Base-by-base conservation (phyloP, 2,888 invertebrate species). In the Koerneria pararmatus region DNA sequence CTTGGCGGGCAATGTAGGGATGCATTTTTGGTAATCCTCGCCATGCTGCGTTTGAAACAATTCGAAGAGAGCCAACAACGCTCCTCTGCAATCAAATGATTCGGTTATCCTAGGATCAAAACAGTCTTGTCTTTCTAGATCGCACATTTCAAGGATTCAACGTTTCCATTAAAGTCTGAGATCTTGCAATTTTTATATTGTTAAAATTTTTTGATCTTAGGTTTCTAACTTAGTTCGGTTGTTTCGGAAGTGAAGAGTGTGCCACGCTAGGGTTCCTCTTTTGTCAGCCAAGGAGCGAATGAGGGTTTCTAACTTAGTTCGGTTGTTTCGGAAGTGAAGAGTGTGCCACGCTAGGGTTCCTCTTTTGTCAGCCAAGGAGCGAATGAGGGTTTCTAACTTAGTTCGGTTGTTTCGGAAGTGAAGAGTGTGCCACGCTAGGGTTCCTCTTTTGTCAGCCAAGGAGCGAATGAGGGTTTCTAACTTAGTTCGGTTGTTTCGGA, bases 391-490 rank as follows among this genome's bases (percentile, higher is more conserved):
- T 3, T 79, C 79, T 1, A 65, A 56, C 11, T 71, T 66, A 29
- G 70, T 72, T 65, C 78, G 77, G 1, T 64, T 46, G n/a, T 58
- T 46, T 24, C 34, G 67, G 66, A 76, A 78, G 48, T 46, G 63
- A 41, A 78, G 68, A n/a, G 75, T 72, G 68, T 72, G 68, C 79
- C 79, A 79, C n/a, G 57, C 60, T 6, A 74, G 74, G 5, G 56
- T 37, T 3, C 74, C 74, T 24, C 75, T 70, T 37, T 54, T 22
- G 62, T 78, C 76, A 0, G 69, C 65, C 6, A 24, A 34, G 51
- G n/a, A 41, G n/a, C 19, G 46, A n/a, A 29, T 6, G 37, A 24
- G 5, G 5, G 48, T 49, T 35, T n/a, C 65, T 15, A 32, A 67
- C 72, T 61, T 66, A 15, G 69, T 69, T 27, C 63, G 66, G 15